Evolutionary conservation across 2,113 vertebrate genomes (phyloP).

Genomic region (Ardeotis arabs): DNA sequence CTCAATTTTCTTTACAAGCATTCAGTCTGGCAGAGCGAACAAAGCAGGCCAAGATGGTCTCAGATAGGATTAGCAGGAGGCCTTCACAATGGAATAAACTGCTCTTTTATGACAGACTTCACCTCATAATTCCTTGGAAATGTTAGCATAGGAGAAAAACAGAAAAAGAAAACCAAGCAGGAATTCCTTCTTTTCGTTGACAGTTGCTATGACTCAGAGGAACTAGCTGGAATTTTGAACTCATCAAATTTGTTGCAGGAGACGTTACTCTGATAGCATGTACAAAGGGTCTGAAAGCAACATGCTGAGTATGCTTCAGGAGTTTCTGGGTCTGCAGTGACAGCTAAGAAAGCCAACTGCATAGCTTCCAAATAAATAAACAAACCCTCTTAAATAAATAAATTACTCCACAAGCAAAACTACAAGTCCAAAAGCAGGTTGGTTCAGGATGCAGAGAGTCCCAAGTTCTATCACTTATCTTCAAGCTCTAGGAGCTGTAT

Average conservation of each 20-base stretch:
- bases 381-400: not conserved
- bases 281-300: not conserved
- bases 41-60: not conserved
- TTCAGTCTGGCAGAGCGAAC: not conserved
- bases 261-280: not conserved
- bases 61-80: not conserved
- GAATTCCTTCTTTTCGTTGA: not conserved
- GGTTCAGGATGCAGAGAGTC: not conserved
- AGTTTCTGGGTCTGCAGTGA: not conserved
- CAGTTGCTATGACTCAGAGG: not conserved
- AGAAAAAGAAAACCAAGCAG: not conserved
- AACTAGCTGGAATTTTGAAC: not conserved
- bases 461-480: not conserved
- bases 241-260: not conserved
- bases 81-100: not conserved
- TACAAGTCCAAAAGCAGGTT: not conserved
- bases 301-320: not conserved
- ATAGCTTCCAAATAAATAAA: not conserved
- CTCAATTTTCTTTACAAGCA: not conserved
- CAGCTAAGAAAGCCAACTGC: not conserved
- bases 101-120: not conserved
- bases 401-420: not conserved
- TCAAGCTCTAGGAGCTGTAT: not conserved
- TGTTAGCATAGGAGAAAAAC: not conserved
- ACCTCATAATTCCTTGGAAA: not conserved